These are phyloP conservation scores for Aleadryas rufinucha DNA, from an alignment of 2,113 vertebrate species.

Conservation along the genomic window DNA sequence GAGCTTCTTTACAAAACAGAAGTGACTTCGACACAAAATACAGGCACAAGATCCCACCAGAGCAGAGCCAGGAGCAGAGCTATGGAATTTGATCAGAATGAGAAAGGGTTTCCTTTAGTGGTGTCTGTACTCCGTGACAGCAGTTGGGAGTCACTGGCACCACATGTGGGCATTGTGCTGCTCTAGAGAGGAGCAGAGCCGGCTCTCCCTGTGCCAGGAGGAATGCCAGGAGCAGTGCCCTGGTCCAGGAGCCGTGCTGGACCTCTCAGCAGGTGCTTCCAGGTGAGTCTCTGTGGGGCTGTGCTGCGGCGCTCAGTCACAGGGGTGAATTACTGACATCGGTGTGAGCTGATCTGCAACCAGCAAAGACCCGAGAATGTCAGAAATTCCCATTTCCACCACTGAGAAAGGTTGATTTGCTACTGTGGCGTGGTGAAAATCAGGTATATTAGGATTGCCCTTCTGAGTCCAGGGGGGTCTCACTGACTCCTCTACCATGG, in stretches of 20 bases:
- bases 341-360: not conserved
- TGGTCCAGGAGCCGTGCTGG: not conserved
- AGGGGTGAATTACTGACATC: not conserved
- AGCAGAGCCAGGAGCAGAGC: not conserved
- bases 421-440: not conserved
- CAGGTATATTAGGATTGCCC: not conserved
- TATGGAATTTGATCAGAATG: not conserved
- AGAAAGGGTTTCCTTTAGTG: not conserved
- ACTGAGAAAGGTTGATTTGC: not conserved
- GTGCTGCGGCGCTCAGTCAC: rapidly evolving
- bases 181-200: not conserved
- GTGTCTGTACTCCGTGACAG: not conserved
- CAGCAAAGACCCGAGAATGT: not conserved
- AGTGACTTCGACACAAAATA: not conserved
- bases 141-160: not conserved
- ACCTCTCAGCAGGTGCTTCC: not conserved
- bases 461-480: not conserved
- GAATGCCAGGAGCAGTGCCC: not conserved
- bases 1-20: not conserved
- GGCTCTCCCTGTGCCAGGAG: not conserved
- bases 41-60: rapidly evolving
- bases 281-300: not conserved
- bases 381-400: not conserved
- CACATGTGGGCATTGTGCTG: not conserved
- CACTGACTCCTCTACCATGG: rapidly evolving